Base-by-base conservation (phyloP, 2,113 vertebrate genomes). In the Prochilodus magdalenae region DNA sequence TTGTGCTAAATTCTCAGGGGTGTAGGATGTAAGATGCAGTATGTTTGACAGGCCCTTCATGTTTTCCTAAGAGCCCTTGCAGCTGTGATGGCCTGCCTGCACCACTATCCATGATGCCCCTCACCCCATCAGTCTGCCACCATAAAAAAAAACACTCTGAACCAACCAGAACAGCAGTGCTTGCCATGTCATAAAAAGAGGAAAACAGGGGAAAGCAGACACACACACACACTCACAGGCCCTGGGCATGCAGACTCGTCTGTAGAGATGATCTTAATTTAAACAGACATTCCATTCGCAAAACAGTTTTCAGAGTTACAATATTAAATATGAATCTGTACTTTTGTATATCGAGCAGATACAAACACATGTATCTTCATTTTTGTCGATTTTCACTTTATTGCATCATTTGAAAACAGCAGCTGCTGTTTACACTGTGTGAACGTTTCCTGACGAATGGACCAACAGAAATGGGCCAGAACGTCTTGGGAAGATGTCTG, bases 171-270 rank as follows among this genome's bases (percentile, higher is more conserved):
- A 36, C 65, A 67, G 29, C 8, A 29, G 5, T 36, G 29, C 36
- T 16, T 67, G 30, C 65, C 1, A 67, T 67, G 27, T 33, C 65
- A 67, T 67, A 67, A 67, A 67, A 36, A 67, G 65, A 67, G 29
- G 26, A 27, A 27, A 63, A 26, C 5, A 65, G 62, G 16, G 15
- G 27, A 7, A 65, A 65, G 6, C 26, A 30, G 26, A 6, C 62
- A 5, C n/a, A 24, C 57, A 60, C 10, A 10, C 3, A 0, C 5
- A n/a, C n/a, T n/a, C n/a, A n/a, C n/a, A n/a, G n/a, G 65, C 16
- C 33, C 1, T 26, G 15, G 47, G 59, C 33, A n/a, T n/a, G 4
- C 24, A 26, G 40, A 14, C 75, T 77, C 47, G 66, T 77, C 26
- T 47, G 14, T 66, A 11, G 2, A 26, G 8, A 20, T 47, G 36